Evolutionary conservation across 2,888 invertebrate genomes (phyloP).

Genomic region (Onchidella celtica): DNA sequence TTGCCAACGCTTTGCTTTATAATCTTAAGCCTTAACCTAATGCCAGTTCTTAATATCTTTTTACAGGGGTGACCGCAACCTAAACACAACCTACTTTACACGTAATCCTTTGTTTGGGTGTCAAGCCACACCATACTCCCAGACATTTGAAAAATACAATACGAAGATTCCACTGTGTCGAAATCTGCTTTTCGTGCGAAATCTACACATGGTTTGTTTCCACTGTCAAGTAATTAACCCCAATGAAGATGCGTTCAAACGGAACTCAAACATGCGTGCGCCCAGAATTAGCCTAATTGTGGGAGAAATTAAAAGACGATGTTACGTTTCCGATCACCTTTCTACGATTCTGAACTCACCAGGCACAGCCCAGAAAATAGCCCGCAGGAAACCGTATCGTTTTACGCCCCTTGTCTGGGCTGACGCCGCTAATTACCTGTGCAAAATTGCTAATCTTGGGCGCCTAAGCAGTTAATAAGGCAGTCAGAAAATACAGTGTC

Average conservation of each 20-base stretch:
- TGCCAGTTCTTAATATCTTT: too few species aligned
- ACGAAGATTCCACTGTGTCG: background rate
- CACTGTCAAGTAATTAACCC: slow-evolving; percentile 25
- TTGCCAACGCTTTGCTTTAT: too few species aligned
- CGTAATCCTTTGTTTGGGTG: too few species aligned
- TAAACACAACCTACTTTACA: too few species aligned
- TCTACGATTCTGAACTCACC: background rate
- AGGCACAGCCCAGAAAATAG: background rate
- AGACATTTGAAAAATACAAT: too few species aligned
- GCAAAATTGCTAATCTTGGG: slow-evolving; percentile 13
- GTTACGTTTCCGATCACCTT: background rate
- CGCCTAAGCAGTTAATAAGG: slow-evolving; percentile 33
- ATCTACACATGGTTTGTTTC: background rate
- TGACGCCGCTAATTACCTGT: slow-evolving; percentile 25
- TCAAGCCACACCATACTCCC: too few species aligned
- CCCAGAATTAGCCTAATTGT: slow-evolving; percentile 20
- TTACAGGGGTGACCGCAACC: too few species aligned
- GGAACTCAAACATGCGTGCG: slow-evolving; percentile 7
- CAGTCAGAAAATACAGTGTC: slow-evolving; percentile 23
- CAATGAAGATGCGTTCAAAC: background rate
- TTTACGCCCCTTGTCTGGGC: slow-evolving; percentile 1
- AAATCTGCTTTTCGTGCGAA: background rate
- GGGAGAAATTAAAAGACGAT: slow-evolving; percentile 9
- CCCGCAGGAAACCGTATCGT: slow-evolving; percentile 25
- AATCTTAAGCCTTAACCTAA: too few species aligned